Evolutionary conservation across 2,888 invertebrate genomes (phyloP), one percentile per base, ranked within the genome.

Genomic region (Aspidiotus destructor): DNA sequence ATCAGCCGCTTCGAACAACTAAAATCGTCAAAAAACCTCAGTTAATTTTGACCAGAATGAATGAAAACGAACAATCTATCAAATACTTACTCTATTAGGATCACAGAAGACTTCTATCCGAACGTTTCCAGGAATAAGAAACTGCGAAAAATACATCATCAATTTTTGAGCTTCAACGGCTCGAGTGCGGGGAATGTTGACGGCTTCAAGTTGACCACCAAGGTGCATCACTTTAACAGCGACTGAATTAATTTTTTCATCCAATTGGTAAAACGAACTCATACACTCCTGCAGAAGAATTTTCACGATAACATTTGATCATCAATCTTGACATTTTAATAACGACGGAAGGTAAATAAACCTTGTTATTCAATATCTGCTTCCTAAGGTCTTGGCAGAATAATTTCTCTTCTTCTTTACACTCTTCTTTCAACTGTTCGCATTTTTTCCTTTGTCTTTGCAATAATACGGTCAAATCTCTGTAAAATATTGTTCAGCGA

Each of bases 151-250:
- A 62, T 70, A 70, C 10, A 60, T 88, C 81, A 99, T 87, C 40
- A 99, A 78, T 75, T 91, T 89, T 74, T 95, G 88, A 0, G 98
- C 98, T 75, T 99, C 98, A 0, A 92, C 92, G 0, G 96, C 94
- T 70, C 98, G 82, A 15, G 95, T 89, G 69, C 99, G 80, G 0
- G 98, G 98, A 0, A 91, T 93, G 76, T 97, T 91, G 0, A 98
- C 94, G 72, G 92, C 95, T 75, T 99, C 98, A 58, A 99, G 80
- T 77, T 99, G 98, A 79, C 98, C 98, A 0, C 98, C 99, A n/a
- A 99, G 83, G 79, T 98, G 97, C 60, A 98, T 85, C 0, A 99
- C 98, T 79, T 97, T 93, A 0, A 95, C 95, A 0, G 98, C 97
- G 58, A 99, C 98, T 69, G 89, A 89, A 74, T 96, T 97, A 76